Conservation (phyloP, 2,797 vertebrate species). For the Parotocinclus haroldoi region DNA sequence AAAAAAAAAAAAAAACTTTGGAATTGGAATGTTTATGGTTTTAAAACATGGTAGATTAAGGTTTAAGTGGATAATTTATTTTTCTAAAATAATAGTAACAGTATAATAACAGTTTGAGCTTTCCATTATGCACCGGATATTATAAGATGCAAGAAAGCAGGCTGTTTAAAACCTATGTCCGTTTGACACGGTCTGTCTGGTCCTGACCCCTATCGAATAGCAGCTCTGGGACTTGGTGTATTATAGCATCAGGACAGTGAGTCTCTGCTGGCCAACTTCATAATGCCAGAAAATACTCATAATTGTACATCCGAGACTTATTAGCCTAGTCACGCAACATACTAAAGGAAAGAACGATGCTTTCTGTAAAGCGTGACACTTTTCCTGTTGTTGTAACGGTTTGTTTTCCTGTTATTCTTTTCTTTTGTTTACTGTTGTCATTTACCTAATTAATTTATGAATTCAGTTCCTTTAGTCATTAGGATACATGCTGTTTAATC, state of each 20-base stretch:
- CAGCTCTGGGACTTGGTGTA: not conserved
- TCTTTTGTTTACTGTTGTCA: conserved; percentile 22
- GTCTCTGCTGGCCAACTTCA: not conserved
- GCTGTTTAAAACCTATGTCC: too few species aligned
- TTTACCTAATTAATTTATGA: conserved; percentile 1
- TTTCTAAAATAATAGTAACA: too few species aligned
- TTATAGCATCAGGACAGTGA: not conserved
- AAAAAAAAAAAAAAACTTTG: too few species aligned
- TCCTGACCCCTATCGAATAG: too few species aligned
- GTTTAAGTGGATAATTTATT: too few species aligned
- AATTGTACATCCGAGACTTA: not conserved
- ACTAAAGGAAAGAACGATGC: not conserved
- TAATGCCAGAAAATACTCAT: not conserved
- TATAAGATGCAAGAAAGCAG: too few species aligned
- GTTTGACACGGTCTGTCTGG: too few species aligned
- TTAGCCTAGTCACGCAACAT: not conserved
- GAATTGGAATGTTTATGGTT: too few species aligned
- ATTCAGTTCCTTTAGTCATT: conserved; percentile 1
- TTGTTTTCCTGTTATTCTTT: conserved; percentile 27
- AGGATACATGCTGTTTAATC: not conserved
- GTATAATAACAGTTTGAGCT: too few species aligned
- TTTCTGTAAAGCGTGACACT: not conserved
- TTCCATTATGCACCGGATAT: too few species aligned
- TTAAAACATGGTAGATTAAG: too few species aligned
- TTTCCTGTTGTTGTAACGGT: conserved; percentile 19